Percentiles rank a stretch among this genome's conserved stretches.
These are phyloP conservation scores for Herminia tarsipennalis DNA, from an alignment of 2,888 invertebrate genomes.

Conservation along the genomic window DNA sequence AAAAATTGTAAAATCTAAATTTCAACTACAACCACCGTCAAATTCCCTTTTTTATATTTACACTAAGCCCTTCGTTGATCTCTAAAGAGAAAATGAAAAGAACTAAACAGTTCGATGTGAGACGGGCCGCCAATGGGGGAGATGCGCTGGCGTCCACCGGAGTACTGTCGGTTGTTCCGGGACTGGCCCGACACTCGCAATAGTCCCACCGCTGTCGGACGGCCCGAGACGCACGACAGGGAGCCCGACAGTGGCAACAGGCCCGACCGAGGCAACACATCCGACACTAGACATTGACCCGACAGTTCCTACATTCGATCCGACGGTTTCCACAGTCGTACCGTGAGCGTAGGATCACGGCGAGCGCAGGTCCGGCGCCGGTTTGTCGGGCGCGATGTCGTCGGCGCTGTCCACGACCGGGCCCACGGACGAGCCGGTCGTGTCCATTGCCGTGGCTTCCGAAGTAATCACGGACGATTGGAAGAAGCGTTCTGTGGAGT, in stretches of 20 bases:
- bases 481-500: constrained; percentile 86
- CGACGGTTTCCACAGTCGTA: constrained; percentile 26
- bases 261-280: constrained; percentile 1
- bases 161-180: constrained; percentile 46
- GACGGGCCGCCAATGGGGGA: constrained; percentile 80
- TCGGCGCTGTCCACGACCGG: constrained; percentile 67
- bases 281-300: constrained; percentile 29
- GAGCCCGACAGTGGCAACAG: background rate
- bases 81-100: constrained; percentile 38
- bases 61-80: constrained; percentile 51
- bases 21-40: constrained; percentile 63
- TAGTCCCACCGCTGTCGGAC: constrained; percentile 19
- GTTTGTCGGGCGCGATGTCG: constrained; percentile 77
- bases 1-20: constrained; percentile 55
- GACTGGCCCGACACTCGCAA: constrained; percentile 15
- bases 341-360: constrained; percentile 57
- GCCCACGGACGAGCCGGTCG: constrained; percentile 62
- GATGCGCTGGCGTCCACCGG: constrained; percentile 79
- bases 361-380: constrained; percentile 76
- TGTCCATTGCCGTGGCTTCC: constrained; percentile 85
- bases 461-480: constrained; percentile 86
- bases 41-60: constrained; percentile 57
- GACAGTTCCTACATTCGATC: constrained; percentile 20
- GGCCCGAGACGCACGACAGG: background rate
- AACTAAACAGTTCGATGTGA: constrained; percentile 68